A percentile compares a stretch with the other conserved stretches of the same genome.
Evolutionary conservation across 2,113 vertebrate genomes (phyloP).

Genomic region (Mesitornis unicolor): DNA sequence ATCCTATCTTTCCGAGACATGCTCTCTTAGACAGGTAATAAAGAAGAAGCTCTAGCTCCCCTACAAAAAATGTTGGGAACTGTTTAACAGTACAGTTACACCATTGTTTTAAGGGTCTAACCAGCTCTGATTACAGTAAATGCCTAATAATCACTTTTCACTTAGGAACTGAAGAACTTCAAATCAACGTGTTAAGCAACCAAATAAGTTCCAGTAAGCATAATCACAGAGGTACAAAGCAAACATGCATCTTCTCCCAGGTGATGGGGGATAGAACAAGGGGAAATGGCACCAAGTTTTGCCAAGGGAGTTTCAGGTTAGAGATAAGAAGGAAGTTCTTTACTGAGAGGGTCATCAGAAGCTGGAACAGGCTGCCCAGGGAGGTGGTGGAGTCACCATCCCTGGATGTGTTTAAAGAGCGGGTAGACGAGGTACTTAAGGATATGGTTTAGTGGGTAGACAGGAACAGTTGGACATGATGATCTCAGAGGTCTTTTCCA

Average conservation of each 20-base stretch:
- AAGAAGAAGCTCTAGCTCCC: neutral
- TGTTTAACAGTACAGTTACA: neutral
- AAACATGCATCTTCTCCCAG: rapidly evolving
- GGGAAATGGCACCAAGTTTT: too few species aligned
- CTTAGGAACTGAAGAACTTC: neutral
- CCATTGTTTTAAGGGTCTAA: neutral
- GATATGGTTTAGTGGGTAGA: too few species aligned
- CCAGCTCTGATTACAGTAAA: neutral
- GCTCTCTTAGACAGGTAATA: neutral
- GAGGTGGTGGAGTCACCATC: too few species aligned
- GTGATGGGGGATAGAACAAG: too few species aligned
- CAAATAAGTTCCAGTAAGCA: neutral
- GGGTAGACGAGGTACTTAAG: too few species aligned
- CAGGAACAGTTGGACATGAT: too few species aligned
- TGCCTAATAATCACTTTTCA: neutral
- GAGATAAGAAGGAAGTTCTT: too few species aligned
- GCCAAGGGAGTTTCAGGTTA: too few species aligned
- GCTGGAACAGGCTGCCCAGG: too few species aligned
- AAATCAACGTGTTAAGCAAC: neutral
- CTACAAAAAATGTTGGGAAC: neutral
- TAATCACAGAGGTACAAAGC: neutral
- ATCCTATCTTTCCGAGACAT: neutral
- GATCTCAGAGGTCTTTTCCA: too few species aligned
- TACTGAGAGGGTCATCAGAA: too few species aligned
- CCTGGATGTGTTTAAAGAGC: too few species aligned